Base-by-base conservation (phyloP, 2,797 vertebrate genomes). In the Ctenopoma kingsleyae region DNA sequence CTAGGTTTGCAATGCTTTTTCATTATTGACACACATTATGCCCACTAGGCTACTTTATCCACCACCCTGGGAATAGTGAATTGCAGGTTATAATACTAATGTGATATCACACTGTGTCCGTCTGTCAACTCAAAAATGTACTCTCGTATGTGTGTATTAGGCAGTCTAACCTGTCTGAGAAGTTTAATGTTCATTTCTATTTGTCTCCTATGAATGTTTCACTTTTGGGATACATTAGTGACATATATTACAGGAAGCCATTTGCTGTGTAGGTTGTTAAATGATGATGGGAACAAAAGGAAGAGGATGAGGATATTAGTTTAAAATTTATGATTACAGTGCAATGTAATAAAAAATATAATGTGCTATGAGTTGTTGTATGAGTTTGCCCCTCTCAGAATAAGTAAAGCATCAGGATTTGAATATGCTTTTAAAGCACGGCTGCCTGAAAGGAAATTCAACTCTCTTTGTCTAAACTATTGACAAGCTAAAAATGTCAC, bases 11-110 rank as follows among this genome's bases (percentile, higher is more conserved):
- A 12, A 71, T 77, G 55, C 61, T 70, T 78, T 87, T 87, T 86
- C 78, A 85, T 86, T 88, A 84, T 73, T 87, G 85, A 81, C 78
- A 78, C 69, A 74, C 74, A 86, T 88, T 78, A 81, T 75, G 67
- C 73, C 70, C 69, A 66, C 76, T 40, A 68, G 78, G 69, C 78
- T 41, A 32, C 53, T 23, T 2, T 69, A 81, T 27, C 60, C 76
- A 17, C 59, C 74, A 65, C 77, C 73, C 77, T 9, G 71, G 83
- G 81, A 78, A 76, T 47, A 67, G 62, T 35, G 64, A 81, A 80
- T 67, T 71, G 72, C 36, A 6, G 76, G 77, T 63, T 71, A 76
- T 79, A 78, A 87, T 66, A 66, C 76, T 87, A 83, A 88, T 86
- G 78, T 80, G 61, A 73, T 78, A 36, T 36, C 78, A 82, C 67